These are phyloP conservation scores for Thalassarche chlororhynchos DNA, from an alignment of 2,113 vertebrate species.

Conservation along the genomic window DNA sequence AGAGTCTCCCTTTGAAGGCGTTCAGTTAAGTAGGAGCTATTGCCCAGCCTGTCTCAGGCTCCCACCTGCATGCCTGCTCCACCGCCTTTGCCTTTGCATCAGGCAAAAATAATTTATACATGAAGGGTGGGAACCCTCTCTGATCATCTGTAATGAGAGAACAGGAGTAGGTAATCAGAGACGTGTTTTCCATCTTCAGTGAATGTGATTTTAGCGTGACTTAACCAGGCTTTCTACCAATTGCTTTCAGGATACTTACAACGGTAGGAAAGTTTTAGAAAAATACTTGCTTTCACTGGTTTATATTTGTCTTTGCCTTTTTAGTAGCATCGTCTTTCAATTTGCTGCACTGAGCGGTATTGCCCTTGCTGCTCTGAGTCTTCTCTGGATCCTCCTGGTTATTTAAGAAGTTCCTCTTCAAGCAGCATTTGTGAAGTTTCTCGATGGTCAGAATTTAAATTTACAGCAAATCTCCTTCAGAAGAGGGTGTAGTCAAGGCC, in stretches of 20 bases:
- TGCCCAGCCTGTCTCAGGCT: neutral
- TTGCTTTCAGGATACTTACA: neutral
- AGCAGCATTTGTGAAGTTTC: neutral
- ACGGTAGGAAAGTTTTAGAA: neutral
- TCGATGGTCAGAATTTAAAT: neutral
- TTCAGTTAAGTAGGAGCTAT: neutral
- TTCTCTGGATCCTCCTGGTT: neutral
- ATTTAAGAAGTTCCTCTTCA: neutral
- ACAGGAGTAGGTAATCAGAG: neutral
- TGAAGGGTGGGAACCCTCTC: neutral
- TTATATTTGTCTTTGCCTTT: neutral
- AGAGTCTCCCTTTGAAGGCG: neutral
- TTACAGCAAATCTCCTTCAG: neutral
- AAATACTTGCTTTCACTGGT: neutral
- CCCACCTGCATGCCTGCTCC: neutral
- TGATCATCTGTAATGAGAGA: neutral
- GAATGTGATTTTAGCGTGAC: neutral
- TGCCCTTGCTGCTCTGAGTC: neutral
- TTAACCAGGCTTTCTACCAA: neutral
- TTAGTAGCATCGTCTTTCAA: neutral
- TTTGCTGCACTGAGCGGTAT: neutral
- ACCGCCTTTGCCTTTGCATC: neutral
- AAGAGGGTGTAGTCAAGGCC: neutral
- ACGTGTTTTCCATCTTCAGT: neutral
- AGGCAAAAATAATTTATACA: neutral